phyloP scores from a whole-genome alignment of 2,797 vertebrate species.

The Sylvia borin region DNA sequence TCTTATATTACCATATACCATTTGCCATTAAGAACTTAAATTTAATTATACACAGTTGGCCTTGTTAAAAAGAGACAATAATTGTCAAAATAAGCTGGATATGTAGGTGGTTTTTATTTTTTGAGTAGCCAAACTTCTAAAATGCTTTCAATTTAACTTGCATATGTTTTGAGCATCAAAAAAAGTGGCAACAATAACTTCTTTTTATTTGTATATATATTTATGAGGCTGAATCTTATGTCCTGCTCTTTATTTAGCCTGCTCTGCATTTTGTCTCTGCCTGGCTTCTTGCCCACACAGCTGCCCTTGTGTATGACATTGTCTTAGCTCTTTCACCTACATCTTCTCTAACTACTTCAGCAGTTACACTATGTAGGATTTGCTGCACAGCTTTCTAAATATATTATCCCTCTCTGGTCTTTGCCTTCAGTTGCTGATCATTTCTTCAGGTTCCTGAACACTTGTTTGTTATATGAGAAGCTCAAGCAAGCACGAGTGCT shows the following conservation, averaged over 20 bases:
- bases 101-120: background rate
- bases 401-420: background rate
- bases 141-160: background rate
- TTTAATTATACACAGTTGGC: background rate
- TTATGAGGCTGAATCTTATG: background rate
- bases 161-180: background rate
- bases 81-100: background rate
- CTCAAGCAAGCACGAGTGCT: background rate
- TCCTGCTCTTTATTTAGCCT: slow-evolving; percentile 24
- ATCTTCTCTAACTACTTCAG: background rate
- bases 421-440: background rate
- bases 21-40: background rate
- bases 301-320: slow-evolving; percentile 47
- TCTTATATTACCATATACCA: background rate
- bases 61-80: background rate
- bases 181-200: background rate
- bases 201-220: background rate
- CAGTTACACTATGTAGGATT: background rate
- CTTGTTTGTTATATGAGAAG: background rate
- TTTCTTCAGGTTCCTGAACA: background rate
- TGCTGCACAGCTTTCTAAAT: background rate
- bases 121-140: background rate
- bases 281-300: slow-evolving; percentile 38
- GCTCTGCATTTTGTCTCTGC: slow-evolving; percentile 17
- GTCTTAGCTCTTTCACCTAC: slow-evolving; percentile 44